A percentile compares a stretch with the other conserved stretches of the same genome.
Conservation (phyloP, 2,888 invertebrate genomes). For the Zootermopsis nevadensis region DNA sequence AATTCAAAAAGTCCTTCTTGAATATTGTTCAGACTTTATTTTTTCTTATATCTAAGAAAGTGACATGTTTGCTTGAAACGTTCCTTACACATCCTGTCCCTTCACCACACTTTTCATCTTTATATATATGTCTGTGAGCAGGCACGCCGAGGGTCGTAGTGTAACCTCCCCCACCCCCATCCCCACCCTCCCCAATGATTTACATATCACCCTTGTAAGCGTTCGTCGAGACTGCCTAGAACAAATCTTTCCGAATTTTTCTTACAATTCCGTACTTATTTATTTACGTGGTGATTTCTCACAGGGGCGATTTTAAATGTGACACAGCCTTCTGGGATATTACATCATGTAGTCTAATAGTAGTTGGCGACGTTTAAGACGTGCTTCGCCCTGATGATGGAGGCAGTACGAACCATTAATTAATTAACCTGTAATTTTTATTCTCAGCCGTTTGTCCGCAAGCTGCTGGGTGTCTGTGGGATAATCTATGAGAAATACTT, state of each 20-base stretch:
- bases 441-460: no score
- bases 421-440: no score
- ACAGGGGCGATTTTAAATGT: no score
- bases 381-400: no score
- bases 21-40: background rate
- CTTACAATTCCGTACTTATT: no score
- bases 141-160: background rate
- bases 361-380: no score
- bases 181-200: background rate
- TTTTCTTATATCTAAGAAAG: background rate
- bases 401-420: no score
- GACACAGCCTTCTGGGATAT: no score
- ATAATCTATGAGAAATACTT: no score
- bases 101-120: conserved; percentile 21
- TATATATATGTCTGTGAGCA: background rate
- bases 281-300: no score
- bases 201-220: background rate
- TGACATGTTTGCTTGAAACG: conserved; percentile 19
- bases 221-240: background rate
- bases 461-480: no score
- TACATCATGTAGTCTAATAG: no score
- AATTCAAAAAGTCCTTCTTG: background rate
- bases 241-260: background rate
- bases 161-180: background rate
- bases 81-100: background rate